Evolutionary conservation across 2,797 vertebrate genomes (phyloP).

Genomic region (Chromis chromis): DNA sequence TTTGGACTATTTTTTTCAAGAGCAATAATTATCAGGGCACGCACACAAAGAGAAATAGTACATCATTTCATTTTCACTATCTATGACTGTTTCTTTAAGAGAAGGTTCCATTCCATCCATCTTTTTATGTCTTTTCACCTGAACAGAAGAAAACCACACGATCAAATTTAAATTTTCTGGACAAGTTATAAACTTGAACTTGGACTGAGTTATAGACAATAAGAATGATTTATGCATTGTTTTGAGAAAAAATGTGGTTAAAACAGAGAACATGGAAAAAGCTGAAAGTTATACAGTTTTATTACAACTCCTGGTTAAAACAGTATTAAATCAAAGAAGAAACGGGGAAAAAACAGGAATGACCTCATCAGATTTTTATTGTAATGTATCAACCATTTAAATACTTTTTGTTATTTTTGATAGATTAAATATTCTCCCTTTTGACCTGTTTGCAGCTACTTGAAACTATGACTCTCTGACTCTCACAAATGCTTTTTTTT

Average conservation of each 20-base stretch:
- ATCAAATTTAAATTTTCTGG: background rate
- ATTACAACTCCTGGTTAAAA: background rate
- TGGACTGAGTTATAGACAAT: background rate
- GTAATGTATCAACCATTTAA: background rate
- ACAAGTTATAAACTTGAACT: background rate
- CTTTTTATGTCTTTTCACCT: background rate
- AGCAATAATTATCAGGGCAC: conserved; percentile 27
- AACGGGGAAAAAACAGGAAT: background rate
- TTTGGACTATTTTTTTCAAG: conserved; percentile 34
- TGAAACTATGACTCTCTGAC: background rate
- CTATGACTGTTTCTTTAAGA: background rate
- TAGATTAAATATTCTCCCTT: background rate
- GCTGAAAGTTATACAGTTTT: background rate
- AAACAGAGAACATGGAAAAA: too few species aligned
- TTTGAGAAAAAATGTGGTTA: background rate
- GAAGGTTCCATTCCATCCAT: background rate
- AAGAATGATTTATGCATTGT: background rate
- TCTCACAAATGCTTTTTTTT: too few species aligned
- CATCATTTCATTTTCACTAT: background rate
- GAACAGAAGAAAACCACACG: background rate
- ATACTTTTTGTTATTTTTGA: background rate
- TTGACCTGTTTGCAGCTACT: background rate
- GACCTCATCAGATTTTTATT: background rate
- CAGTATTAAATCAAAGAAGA: background rate
- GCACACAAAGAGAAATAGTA: background rate